A percentile compares a stretch with the other conserved stretches of the same genome.
phyloP scores from a whole-genome alignment of 2,888 invertebrate genomes.

The Epistrophella euchroma region DNA sequence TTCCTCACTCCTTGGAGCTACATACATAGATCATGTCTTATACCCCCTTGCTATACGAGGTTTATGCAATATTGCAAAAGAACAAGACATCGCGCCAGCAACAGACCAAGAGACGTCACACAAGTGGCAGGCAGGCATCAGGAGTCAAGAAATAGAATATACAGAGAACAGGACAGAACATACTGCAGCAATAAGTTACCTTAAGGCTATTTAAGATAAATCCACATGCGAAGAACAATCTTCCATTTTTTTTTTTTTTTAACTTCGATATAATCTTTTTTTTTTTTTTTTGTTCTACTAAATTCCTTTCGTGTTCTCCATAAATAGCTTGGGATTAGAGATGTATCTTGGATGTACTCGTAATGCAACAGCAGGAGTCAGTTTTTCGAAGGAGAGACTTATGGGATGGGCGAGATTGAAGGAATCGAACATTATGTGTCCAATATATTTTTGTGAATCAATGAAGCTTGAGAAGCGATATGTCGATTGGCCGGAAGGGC shows the following conservation, averaged over 20 bases:
- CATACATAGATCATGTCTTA: too few species aligned
- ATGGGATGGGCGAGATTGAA: conserved; percentile 29
- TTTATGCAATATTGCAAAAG: conserved; percentile 65
- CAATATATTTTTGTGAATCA: conserved; percentile 75
- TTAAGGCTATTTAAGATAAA: conserved; percentile 76
- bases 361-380: conserved; percentile 67
- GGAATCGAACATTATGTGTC: conserved; percentile 67
- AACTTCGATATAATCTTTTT: conserved; percentile 22
- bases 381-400: conserved; percentile 13
- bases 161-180: conserved; percentile 54
- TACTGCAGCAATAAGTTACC: conserved; percentile 75
- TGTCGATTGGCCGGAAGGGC: conserved; percentile 75
- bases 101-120: conserved; percentile 69
- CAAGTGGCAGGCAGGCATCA: conserved; percentile 58
- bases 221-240: conserved; percentile 70
- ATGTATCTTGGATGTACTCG: conserved; percentile 63
- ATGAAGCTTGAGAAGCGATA: conserved; percentile 74
- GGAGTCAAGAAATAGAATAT: conserved; percentile 60
- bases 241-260: conserved; percentile 43
- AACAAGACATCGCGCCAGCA: conserved; percentile 56
- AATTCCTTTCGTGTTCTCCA: conserved; percentile 55
- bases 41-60: neutral
- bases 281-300: conserved; percentile 26
- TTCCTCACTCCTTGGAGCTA: conserved; percentile 55
- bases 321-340: conserved; percentile 74